Conservation (phyloP, 2,797 vertebrate species). For the Cyprinodon diabolis region DNA sequence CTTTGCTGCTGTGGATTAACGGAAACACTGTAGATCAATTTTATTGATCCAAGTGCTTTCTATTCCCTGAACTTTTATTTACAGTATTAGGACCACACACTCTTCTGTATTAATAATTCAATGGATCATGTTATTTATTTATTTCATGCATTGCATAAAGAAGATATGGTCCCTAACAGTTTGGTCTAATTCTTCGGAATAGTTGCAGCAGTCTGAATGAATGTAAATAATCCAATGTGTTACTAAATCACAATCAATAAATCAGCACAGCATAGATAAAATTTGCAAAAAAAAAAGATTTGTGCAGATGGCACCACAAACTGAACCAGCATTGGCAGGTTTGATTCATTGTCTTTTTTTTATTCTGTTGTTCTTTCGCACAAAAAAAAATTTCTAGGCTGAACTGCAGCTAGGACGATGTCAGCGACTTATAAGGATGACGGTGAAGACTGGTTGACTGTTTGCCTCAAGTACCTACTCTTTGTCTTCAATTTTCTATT, state of each 20-base stretch:
- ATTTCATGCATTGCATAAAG: conserved; percentile 45
- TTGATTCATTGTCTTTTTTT: background rate
- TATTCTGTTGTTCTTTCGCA: background rate
- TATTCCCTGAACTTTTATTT: conserved; percentile 49
- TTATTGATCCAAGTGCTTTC: conserved; percentile 44
- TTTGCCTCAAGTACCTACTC: conserved; percentile 89
- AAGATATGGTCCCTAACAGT: conserved; percentile 2
- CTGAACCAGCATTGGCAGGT: too few species aligned
- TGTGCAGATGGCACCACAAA: background rate
- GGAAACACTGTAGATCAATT: conserved; percentile 33
- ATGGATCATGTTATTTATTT: conserved; percentile 25
- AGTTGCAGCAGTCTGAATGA: background rate
- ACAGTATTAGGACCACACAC: conserved; percentile 36
- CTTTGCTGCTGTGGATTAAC: background rate
- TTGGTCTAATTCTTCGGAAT: background rate
- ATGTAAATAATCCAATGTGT: background rate
- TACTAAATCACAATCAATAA: background rate
- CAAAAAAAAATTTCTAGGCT: conserved; percentile 32
- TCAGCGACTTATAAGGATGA: conserved; percentile 80
- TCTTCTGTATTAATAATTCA: conserved; percentile 36
- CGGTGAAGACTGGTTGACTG: conserved; percentile 83
- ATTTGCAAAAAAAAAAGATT: background rate
- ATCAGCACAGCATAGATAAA: background rate
- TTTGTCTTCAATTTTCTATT: conserved; percentile 92
- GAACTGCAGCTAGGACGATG: conserved; percentile 70